Base-by-base conservation (phyloP, 2,113 vertebrate genomes). In the Crocuta crocuta region DNA sequence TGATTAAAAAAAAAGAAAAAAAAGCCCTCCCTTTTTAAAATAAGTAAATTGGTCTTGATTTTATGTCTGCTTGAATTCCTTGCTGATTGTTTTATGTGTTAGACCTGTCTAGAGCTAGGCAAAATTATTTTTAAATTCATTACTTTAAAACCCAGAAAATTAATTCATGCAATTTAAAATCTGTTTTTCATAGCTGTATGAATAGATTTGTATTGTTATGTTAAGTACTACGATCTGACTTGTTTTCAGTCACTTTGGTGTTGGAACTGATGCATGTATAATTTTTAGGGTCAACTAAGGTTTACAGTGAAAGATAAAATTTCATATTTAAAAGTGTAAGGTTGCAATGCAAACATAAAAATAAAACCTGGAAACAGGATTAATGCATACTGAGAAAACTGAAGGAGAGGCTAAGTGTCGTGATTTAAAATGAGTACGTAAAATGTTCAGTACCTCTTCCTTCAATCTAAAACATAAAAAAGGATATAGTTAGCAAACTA, bases 31-130 rank as follows among this genome's bases (percentile, higher is more conserved):
- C 19, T 33, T 85, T 92, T 85, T 9, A 92, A 87, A 93, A 78
- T 80, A 65, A 63, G 23, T 86, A 87, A 97, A 96, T 48, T 93
- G 50, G 9, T 9, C 7, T 93, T 95, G 61, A 91, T 91, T 95
- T 89, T 87, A 94, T 31, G 4, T 70, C 28, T 89, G 65, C 7
- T n/a, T 80, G 10, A 91, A 79, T 12, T 80, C 13, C 58, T 92
- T 53, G 3, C 10, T 93, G 28, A 76, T 66, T 96, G 7, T n/a
- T 92, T 84, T 43, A 81, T 74, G 31, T 74, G 80, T 74, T 96
- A 94, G 55, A 66, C 5, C n/a, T 74, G n/a, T 13, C 10, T 35
- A 85, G 10, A 85, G 24, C 11, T 88, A 85, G 50, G 10, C 24
- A 58, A 86, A 90, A 92, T 80, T 66, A 33, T 74, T 93, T 95